phyloP scores from a whole-genome alignment of 2,888 invertebrate genomes.

The Hirudinaria manillensis region DNA sequence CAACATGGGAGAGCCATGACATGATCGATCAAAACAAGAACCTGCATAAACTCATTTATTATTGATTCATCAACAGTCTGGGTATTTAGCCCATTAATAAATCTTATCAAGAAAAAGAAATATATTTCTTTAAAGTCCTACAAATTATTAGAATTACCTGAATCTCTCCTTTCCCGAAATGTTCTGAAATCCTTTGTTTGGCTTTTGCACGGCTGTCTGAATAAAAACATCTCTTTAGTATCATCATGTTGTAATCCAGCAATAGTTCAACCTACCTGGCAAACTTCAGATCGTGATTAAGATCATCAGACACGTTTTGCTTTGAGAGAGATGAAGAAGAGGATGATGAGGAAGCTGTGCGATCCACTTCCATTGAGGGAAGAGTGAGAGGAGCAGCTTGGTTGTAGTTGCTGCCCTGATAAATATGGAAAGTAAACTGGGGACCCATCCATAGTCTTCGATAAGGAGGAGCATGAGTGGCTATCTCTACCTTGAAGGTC shows the following conservation, averaged over 20 bases:
- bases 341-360: not conserved
- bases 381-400: not conserved
- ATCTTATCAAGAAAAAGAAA: not conserved
- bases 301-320: not conserved
- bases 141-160: constrained; percentile 3
- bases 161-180: not conserved
- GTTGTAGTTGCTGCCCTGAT: not conserved
- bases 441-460: constrained; percentile 94
- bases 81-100: not conserved
- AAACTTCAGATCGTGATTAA: not conserved
- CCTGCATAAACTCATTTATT: not conserved
- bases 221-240: not conserved
- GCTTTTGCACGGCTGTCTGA: not conserved
- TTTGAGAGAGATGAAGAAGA: constrained; percentile 15
- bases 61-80: not conserved
- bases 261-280: not conserved
- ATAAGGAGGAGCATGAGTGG: constrained; percentile 92
- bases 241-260: not conserved
- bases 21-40: not conserved
- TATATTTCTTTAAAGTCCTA: not conserved
- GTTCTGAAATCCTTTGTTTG: not conserved
- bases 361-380: not conserved
- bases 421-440: constrained; percentile 78
- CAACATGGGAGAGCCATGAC: not conserved
- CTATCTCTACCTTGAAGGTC: constrained; percentile 76